Evolutionary conservation across 64 coral and sea anemone species (phyloP), one percentile per base, ranked within the genome.

Genomic region (Pocillopora verrucosa): DNA sequence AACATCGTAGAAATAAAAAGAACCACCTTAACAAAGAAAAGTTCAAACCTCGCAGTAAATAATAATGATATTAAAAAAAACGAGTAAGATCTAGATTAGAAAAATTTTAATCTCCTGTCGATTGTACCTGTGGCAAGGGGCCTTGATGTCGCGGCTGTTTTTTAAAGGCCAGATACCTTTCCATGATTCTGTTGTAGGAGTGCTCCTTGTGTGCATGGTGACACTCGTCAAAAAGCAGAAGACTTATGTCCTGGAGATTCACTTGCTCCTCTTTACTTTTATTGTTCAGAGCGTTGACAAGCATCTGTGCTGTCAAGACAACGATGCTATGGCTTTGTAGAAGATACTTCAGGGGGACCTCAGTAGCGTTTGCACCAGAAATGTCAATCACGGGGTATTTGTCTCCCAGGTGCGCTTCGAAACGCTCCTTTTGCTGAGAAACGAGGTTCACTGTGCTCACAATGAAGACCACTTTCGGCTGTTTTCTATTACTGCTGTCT

Each of bases 361-460:
- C 95, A 16, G 58, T 36, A 13, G 83, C 74, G 35, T 90, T 89
- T 25, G 89, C 88, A n/a, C 92, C 91, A 56, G 93, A 95, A 60
- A 95, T 95, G 22, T 91, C 90, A 10, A 59, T 88, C 16, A 92
- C 89, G 15, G 76, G 51, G 79, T 95, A 89, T 35, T 88, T 95
- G 77, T 91, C 83, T 10, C 75, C 69, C 0, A 98, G 79, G 74
- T 86, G 91, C 17, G 73, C 36, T 19, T 91, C 84, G 58, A 98
- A 98, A 10, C 92, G 85, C 36, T 93, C 86, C 59, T 82, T 89
- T 64, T 98, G 95, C 72, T 98, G 95, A 2, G 88, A 76, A 4
- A 98, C 92, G 16, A 98, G 84, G 72, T 93, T 98, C 19, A 98
- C 92, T 26, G 91, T 98, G 75, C 92, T 98, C 30, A 98, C 95